phyloP scores from a whole-genome alignment of 2,797 vertebrate genomes.

The Bradypus variegatus region DNA sequence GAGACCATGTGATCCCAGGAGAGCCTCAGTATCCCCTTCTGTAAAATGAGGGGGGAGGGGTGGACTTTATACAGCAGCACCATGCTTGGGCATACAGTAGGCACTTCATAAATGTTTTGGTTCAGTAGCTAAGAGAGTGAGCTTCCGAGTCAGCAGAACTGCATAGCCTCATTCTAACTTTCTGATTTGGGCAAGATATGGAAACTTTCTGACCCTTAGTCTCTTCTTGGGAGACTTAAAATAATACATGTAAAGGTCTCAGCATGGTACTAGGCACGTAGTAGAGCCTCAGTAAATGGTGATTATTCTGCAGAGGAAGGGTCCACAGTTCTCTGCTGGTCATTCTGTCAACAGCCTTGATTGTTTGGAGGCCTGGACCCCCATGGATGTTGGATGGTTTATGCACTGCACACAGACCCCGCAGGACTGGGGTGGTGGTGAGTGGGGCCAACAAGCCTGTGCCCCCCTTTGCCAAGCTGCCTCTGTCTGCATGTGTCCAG shows the following conservation, averaged over 20 bases:
- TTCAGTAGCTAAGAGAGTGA: neutral
- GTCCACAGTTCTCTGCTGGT: neutral
- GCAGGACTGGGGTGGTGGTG: too few species aligned
- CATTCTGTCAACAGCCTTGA: neutral
- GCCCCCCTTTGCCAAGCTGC: neutral
- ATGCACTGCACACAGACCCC: neutral
- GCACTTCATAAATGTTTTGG: neutral
- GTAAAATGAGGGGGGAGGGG: neutral
- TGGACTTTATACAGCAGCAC: neutral
- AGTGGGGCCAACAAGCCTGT: neutral
- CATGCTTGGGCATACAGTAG: too few species aligned
- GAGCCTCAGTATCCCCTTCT: constrained; percentile 17
- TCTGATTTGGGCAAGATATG: neutral
- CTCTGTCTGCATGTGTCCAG: neutral
- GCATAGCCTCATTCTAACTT: neutral
- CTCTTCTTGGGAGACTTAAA: neutral
- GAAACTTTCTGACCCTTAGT: neutral
- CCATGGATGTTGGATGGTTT: neutral
- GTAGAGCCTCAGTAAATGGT: neutral
- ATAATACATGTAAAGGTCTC: neutral
- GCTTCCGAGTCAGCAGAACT: neutral
- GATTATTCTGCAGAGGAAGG: neutral
- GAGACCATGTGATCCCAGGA: neutral
- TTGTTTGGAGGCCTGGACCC: neutral
- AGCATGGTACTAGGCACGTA: too few species aligned